phyloP scores from a whole-genome alignment of 2,113 vertebrate species.

The Sarotherodon lohbergeri region DNA sequence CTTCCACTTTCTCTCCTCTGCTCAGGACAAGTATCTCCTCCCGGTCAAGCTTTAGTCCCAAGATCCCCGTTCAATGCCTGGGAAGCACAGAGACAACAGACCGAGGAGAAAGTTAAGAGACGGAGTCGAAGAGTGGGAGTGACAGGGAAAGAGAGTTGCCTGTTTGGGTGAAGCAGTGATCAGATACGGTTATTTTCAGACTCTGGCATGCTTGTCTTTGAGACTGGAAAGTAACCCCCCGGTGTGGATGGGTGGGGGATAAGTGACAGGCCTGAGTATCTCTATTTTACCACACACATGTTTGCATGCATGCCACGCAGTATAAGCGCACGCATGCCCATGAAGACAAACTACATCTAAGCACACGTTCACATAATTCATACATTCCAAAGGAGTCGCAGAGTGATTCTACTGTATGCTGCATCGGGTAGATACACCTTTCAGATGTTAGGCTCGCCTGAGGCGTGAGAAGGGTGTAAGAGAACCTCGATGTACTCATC shows the following conservation, averaged over 20 bases:
- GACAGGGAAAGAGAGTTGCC: slow-evolving; percentile 72
- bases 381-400: not conserved
- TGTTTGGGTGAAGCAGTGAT: slow-evolving; percentile 73
- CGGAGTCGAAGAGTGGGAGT: slow-evolving; percentile 50
- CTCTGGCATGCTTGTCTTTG: slow-evolving; percentile 69
- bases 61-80: slow-evolving; percentile 36
- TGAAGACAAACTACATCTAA: not conserved
- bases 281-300: slow-evolving; percentile 48
- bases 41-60: slow-evolving; percentile 35
- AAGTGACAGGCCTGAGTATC: slow-evolving; percentile 60
- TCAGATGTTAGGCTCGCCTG: not conserved
- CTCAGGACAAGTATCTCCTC: not conserved
- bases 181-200: slow-evolving; percentile 87
- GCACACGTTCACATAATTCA: not conserved
- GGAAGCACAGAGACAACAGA: slow-evolving; percentile 63
- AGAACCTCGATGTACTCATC: not conserved
- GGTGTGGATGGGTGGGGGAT: slow-evolving; percentile 52
- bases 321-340: not conserved
- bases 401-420: not conserved
- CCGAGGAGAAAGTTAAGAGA: slow-evolving; percentile 54
- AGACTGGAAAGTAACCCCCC: slow-evolving; percentile 70
- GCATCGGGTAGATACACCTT: not conserved
- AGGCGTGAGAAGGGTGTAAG: not conserved
- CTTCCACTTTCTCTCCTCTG: slow-evolving; percentile 39
- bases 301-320: not conserved